Evolutionary conservation across 2,888 invertebrate species (phyloP).

Genomic region (Campoplex nolae): DNA sequence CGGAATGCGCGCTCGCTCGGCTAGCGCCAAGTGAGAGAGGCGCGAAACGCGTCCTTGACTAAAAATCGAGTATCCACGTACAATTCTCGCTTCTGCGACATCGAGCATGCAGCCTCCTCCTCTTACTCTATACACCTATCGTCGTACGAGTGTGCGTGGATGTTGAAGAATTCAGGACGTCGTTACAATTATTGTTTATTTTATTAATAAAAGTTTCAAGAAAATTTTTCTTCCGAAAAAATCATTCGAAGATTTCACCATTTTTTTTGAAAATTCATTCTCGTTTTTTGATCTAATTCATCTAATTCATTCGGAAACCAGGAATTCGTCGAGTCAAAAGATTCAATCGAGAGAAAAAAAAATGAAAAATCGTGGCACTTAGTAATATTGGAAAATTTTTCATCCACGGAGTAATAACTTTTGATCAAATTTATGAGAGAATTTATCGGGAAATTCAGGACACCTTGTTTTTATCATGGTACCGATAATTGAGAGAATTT

Average conservation of each 20-base stretch:
- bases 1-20: conserved; percentile 65
- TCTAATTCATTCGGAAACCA: too few species aligned
- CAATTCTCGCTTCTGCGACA: conserved; percentile 35
- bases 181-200: conserved; percentile 49
- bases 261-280: not conserved
- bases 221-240: not conserved
- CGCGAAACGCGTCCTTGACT: conserved; percentile 65
- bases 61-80: conserved; percentile 39
- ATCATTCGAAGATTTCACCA: not conserved
- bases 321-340: too few species aligned
- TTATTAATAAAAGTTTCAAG: not conserved
- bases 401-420: not conserved
- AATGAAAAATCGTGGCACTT: not conserved
- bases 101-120: conserved; percentile 26
- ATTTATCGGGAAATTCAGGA: not conserved
- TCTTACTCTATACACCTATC: not conserved
- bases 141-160: conserved; percentile 56
- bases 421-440: not conserved
- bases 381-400: not conserved
- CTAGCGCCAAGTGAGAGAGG: conserved; percentile 49
- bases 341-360: not conserved
- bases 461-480: not conserved
- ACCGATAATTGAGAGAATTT: not conserved
- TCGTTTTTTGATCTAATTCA: not conserved
- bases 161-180: conserved; percentile 67